Percentiles rank a stretch among this genome's conserved stretches.
Evolutionary conservation across 2,888 invertebrate species (phyloP).

Genomic region (Malthinus seriepunctatus): DNA sequence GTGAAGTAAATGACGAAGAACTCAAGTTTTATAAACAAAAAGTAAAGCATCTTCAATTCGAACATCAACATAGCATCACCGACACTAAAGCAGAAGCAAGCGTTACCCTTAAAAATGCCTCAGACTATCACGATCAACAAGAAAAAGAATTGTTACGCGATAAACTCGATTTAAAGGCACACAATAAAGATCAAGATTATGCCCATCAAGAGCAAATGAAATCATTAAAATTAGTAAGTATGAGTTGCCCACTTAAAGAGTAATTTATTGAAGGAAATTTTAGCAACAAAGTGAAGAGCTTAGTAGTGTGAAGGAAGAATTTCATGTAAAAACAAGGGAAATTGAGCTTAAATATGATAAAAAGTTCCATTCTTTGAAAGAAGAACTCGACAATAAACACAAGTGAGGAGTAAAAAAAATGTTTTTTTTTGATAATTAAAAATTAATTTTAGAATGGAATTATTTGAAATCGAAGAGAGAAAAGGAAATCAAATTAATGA

Average conservation of each 20-base stretch:
- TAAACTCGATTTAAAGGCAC: conserved; percentile 68
- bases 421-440: background rate
- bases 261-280: conserved; percentile 11
- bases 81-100: conserved; percentile 84
- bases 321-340: conserved; percentile 69
- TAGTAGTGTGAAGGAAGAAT: conserved; percentile 64
- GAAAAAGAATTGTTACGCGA: conserved; percentile 78
- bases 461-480: conserved; percentile 87
- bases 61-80: conserved; percentile 83
- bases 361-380: conserved; percentile 71
- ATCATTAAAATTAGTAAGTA: conserved; percentile 66
- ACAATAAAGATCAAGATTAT: conserved; percentile 70
- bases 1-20: conserved; percentile 85
- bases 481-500: conserved; percentile 86
- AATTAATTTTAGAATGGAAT: conserved; percentile 67
- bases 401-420: conserved; percentile 35
- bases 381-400: conserved; percentile 73
- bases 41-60: conserved; percentile 90
- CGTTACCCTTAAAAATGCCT: conserved; percentile 79
- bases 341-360: conserved; percentile 74
- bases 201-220: conserved; percentile 74
- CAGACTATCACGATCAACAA: conserved; percentile 79
- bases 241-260: background rate
- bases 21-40: conserved; percentile 89
- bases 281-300: conserved; percentile 55